phyloP scores from a whole-genome alignment of 2,888 invertebrate genomes.

The Hirudinaria manillensis region DNA sequence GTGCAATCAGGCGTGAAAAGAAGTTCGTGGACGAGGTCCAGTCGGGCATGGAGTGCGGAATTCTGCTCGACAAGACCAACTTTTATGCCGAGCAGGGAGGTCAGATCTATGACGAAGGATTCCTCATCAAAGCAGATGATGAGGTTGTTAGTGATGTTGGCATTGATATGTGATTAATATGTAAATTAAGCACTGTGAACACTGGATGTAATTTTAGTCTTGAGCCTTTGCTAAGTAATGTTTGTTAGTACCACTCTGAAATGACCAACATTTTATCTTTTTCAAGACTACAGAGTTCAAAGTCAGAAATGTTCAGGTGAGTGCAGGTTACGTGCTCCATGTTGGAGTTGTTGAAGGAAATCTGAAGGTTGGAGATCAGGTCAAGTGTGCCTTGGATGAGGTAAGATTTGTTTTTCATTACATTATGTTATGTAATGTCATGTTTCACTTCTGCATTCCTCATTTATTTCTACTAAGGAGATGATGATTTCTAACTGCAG shows the following conservation, averaged over 20 bases:
- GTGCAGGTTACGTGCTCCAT: constrained; percentile 91
- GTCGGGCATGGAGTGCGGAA: constrained; percentile 75
- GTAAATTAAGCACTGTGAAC: too few species aligned
- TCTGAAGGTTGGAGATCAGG: constrained; percentile 75
- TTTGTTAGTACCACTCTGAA: too few species aligned
- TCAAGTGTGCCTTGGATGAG: constrained; percentile 59
- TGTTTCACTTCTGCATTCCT: not conserved
- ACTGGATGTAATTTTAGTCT: too few species aligned
- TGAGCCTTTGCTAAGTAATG: too few species aligned
- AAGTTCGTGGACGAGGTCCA: constrained; percentile 75
- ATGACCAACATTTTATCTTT: not conserved
- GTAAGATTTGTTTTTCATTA: constrained; percentile 19
- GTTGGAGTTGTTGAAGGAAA: constrained; percentile 74
- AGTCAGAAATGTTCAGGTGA: constrained; percentile 56
- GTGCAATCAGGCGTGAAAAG: constrained; percentile 74
- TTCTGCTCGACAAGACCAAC: constrained; percentile 81
- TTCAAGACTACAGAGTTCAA: constrained; percentile 72
- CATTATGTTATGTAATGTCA: not conserved
- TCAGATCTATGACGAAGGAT: constrained; percentile 90
- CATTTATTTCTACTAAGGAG: not conserved
- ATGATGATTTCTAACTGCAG: not conserved
- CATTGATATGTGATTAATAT: not conserved
- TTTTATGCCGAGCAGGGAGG: constrained; percentile 99
- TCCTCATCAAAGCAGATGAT: constrained; percentile 59
- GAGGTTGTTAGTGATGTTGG: constrained; percentile 58